These are phyloP conservation scores for Drosophila triauraria DNA, from an alignment of 1,140 invertebrate genomes.

Conservation along the genomic window DNA sequence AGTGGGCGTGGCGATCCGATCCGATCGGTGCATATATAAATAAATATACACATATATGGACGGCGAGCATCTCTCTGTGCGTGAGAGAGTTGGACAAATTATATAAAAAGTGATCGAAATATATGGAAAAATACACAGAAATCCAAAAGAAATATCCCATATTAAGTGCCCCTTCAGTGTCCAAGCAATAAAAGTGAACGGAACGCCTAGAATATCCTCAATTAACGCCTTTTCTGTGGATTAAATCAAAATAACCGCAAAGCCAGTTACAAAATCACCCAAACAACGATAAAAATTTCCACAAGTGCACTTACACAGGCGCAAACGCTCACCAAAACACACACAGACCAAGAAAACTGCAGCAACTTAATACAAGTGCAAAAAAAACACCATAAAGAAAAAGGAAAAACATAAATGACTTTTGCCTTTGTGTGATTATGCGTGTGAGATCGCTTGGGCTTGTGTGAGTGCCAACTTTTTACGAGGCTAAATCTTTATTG, in stretches of 20 bases:
- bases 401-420: conserved; percentile 38
- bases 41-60: conserved; percentile 10
- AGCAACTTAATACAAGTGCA: conserved; percentile 33
- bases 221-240: conserved; percentile 1
- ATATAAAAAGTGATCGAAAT: conserved; percentile 51
- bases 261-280: conserved; percentile 49
- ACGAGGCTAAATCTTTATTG: conserved; percentile 36
- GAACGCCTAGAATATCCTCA: background rate
- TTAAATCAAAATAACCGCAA: conserved; percentile 42
- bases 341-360: conserved; percentile 34
- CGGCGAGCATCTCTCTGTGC: conserved; percentile 18
- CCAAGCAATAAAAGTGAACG: background rate
- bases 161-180: background rate
- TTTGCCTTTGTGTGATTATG: conserved; percentile 44
- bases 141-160: background rate
- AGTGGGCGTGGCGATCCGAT: conserved; percentile 62
- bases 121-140: conserved; percentile 15
- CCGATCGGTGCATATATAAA: conserved; percentile 52
- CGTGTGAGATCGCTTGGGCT: conserved; percentile 22
- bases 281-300: conserved; percentile 52
- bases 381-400: conserved; percentile 7
- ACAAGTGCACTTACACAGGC: conserved; percentile 43
- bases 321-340: conserved; percentile 8
- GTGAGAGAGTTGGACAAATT: conserved; percentile 59
- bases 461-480: conserved; percentile 26